Evolutionary conservation across 2,113 vertebrate species (phyloP), one percentile per base, ranked within the genome.

Genomic region (Daboia siamensis): DNA sequence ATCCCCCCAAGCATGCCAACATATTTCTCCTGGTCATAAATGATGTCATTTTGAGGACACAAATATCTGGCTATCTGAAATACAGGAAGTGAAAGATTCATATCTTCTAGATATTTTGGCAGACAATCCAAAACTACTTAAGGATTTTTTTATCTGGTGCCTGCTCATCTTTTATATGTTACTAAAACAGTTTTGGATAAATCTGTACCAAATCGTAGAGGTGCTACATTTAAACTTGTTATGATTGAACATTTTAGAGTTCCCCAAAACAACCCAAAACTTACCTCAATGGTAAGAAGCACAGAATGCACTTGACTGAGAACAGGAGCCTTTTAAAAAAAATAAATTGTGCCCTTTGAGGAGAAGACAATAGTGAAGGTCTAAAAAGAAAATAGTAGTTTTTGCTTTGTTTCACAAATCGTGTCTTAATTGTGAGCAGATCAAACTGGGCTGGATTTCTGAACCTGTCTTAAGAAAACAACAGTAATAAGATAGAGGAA

Each of bases 371-470:
- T 29, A 29, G 23, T 88, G 52, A 92, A 88, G 33, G n/a, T 48
- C 69, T 80, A 80, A 39, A n/a, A 26, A 56, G 2, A 86, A 86
- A 10, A n/a, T 7, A 90, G 84, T 64, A 90, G 55, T 4, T 44
- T 90, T 74, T 48, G 51, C 26, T 93, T 69, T 91, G 80, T 92
- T 94, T 91, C 23, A 84, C 86, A 93, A 91, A 90, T 21, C 4
- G 4, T 0, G 0, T 23, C 26, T 39, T 86, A 64, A 23, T 59
- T 91, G 74, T 12, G 57, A 61, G 55, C 93, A 80, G 44, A 54
- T 91, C 44, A 89, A 64, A 61, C 55, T 84, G 84, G 0, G 1
- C 13, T 1, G 3, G 61, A 93, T 91, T 56, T 90, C 13, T 86
- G 61, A 29, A 5, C 48, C 87, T 5, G 4, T 48, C 9, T 2